These are phyloP conservation scores for Aphrophora alni DNA, from an alignment of 2,888 invertebrate genomes.

Conservation along the genomic window DNA sequence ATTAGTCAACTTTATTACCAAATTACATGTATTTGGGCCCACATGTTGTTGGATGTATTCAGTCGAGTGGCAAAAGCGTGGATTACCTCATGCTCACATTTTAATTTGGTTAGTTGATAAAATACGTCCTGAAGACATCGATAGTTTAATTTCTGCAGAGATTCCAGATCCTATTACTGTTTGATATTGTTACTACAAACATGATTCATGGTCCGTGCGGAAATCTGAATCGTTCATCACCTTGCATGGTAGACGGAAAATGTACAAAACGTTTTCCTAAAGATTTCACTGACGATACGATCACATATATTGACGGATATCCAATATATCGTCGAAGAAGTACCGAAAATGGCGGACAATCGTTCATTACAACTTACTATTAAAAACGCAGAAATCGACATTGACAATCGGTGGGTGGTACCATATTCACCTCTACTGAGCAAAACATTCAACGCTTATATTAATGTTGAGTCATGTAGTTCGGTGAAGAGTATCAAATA, in stretches of 20 bases:
- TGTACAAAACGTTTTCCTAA: constrained; percentile 50
- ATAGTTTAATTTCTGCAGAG: constrained; percentile 47
- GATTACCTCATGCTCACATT: constrained; percentile 29
- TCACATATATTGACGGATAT: constrained; percentile 51
- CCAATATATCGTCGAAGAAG: constrained; percentile 49
- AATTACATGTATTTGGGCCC: constrained; percentile 40
- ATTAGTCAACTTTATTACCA: constrained; percentile 39
- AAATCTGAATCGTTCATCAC: constrained; percentile 44
- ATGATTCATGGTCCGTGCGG: constrained; percentile 56
- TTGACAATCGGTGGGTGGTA: constrained; percentile 48
- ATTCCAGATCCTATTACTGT: constrained; percentile 52
- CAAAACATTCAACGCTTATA: constrained; percentile 51
- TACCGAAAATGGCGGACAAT: constrained; percentile 42
- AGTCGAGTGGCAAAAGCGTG: constrained; percentile 39
- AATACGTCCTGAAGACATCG: constrained; percentile 15
- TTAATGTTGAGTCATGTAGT: constrained; percentile 54
- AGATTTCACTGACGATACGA: constrained; percentile 46
- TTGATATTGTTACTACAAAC: constrained; percentile 50
- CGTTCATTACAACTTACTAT: constrained; percentile 33
- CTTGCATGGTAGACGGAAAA: constrained; percentile 51
- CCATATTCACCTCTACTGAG: constrained; percentile 45
- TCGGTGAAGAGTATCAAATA: constrained; percentile 57
- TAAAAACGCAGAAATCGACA: background rate
- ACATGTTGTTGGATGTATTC: constrained; percentile 50
- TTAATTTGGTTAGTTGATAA: background rate